A percentile compares a stretch with the other conserved stretches of the same genome.
phyloP scores from a whole-genome alignment of 1,140 invertebrate genomes.

The Drosophila kanapiae region DNA sequence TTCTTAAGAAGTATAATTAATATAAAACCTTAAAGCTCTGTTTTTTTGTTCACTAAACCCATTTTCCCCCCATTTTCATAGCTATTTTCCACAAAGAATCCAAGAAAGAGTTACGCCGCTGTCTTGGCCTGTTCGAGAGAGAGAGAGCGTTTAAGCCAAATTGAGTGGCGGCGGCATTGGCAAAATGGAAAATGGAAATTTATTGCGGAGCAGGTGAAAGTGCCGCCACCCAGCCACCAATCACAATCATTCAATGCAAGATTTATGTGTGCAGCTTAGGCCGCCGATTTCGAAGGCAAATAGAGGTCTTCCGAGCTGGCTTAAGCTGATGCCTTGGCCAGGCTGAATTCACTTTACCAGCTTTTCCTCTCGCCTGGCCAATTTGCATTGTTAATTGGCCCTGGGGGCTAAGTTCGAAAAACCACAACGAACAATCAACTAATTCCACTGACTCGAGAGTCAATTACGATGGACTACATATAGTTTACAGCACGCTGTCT shows the following conservation, averaged over 20 bases:
- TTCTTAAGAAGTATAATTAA: no score
- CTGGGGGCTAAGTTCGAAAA: conserved; percentile 24
- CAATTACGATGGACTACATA: conserved; percentile 24
- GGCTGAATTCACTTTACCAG: conserved; percentile 33
- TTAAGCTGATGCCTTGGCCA: conserved; percentile 1
- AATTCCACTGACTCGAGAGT: conserved; percentile 25
- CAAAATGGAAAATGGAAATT: conserved; percentile 56
- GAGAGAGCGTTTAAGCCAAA: conserved; percentile 58
- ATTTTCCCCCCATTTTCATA: not conserved
- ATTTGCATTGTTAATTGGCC: conserved; percentile 68
- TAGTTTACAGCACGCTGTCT: conserved; percentile 10
- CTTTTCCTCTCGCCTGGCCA: conserved; percentile 1
- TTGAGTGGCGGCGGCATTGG: conserved; percentile 59
- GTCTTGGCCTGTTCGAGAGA: conserved; percentile 20
- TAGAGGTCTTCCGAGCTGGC: conserved; percentile 2
- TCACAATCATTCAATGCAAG: conserved; percentile 33
- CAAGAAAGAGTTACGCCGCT: no score
- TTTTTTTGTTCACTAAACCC: not conserved
- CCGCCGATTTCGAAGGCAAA: conserved; percentile 34
- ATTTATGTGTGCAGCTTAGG: conserved; percentile 61
- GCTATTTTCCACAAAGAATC: not conserved
- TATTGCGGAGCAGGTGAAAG: conserved; percentile 74
- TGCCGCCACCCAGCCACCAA: conserved; percentile 21
- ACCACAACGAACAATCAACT: conserved; percentile 56
- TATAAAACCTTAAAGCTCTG: no score